Evolutionary conservation across 2,888 invertebrate species (phyloP).

Genomic region (Electrophaes corylata): DNA sequence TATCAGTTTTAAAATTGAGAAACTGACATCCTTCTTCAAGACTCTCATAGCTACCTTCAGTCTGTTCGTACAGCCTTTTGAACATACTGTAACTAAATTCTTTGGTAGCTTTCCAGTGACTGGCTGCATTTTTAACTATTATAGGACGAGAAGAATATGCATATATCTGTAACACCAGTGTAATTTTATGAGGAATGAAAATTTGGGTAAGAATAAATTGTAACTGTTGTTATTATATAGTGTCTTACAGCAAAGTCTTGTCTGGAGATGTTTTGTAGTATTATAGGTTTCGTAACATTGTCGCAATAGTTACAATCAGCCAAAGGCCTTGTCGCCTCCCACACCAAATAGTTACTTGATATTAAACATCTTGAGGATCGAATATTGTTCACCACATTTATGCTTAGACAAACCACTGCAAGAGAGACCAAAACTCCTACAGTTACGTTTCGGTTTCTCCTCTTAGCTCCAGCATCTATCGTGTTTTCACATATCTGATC

Average conservation of each 20-base stretch:
- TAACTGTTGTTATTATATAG: not conserved
- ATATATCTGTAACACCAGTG: conserved; percentile 73
- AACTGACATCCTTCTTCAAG: conserved; percentile 93
- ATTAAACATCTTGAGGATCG: conserved; percentile 89
- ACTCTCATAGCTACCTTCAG: conserved; percentile 88
- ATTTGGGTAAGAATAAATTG: not conserved
- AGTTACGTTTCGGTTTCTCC: conserved; percentile 51
- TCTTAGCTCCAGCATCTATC: conserved; percentile 45
- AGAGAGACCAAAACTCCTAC: conserved; percentile 48
- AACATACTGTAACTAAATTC: conserved; percentile 88
- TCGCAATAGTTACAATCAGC: conserved; percentile 92
- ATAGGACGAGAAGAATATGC: conserved; percentile 93
- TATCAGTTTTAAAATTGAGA: conserved; percentile 92
- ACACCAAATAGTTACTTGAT: conserved; percentile 92
- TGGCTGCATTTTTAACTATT: conserved; percentile 89
- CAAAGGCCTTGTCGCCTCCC: conserved; percentile 94
- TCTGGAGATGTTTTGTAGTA: conserved; percentile 87
- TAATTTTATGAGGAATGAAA: not conserved
- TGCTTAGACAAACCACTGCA: conserved; percentile 53
- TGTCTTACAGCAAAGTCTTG: conserved; percentile 85
- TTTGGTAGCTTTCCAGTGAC: conserved; percentile 90
- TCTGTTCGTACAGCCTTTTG: conserved; percentile 87
- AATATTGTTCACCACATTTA: conserved; percentile 60
- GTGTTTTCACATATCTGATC: conserved; percentile 57
- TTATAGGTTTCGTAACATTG: conserved; percentile 86